Base-by-base conservation (phyloP, 2,888 invertebrate genomes). In the Chymomyza caudatula region DNA sequence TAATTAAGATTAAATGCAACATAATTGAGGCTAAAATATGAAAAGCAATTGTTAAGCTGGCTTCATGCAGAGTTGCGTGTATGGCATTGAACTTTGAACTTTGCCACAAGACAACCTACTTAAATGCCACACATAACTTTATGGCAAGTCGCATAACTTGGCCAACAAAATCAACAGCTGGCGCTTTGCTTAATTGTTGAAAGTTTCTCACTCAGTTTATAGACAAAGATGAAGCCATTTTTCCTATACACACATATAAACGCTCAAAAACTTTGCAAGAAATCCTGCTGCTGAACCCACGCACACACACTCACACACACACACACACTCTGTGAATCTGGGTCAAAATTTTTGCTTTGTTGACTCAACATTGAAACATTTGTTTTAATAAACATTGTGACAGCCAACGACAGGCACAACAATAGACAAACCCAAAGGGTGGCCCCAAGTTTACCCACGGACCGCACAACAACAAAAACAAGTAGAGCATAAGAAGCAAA, bases 321-420 rank as follows among this genome's bases (percentile, higher is more conserved):
- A 23, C 3, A 25, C 2, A 52, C 22, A 23, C 15, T 13, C 23
- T 5, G 20, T 13, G 29, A 73, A 80, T 73, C 70, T 85, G 85
- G 85, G 83, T 85, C 80, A 80, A 77, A 80, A 79, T 74, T 69
- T 68, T 63, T 66, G 58, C 84, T 72, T 85, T 86, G 78, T 84
- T 25, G 49, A 29, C 49, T 22, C 55, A 62, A 49, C 56, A 42
- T 84, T 72, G 65, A 60, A 71, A 73, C 73, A 81, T 82, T 86
- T 86, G 78, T 84, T 81, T 86, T 78, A 83, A 83, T 83, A 83
- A 85, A 83, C 78, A 85, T 77, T 81, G 80, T 81, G 86, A 85
- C 80, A 79, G 85, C 79, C 83, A 76, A 65, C 71, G 74, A 74
- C 75, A 73, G 66, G 53, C 43, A 37, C 57, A 73, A 70, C 69